Evolutionary conservation across 2,797 vertebrate species (phyloP), one percentile per base, ranked within the genome.

Genomic region (Florisuga fusca): DNA sequence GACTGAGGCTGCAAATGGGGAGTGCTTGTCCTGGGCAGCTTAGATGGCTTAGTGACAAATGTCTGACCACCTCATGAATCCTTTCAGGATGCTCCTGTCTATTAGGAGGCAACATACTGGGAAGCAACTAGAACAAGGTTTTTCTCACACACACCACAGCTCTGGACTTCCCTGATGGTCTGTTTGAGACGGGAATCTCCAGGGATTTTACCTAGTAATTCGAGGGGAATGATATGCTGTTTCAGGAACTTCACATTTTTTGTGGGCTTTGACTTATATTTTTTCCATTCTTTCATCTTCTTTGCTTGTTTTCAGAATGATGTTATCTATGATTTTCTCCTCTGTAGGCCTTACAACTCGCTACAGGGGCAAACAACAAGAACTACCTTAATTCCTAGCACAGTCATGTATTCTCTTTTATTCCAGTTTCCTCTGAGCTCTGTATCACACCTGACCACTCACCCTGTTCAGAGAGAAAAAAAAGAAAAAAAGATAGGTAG

Each of bases 381-480:
- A 25, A 21, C 21, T 19, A 36, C 31, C 21, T 78, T 81, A 87
- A 93, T 93, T 84, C 66, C 34, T 66, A 69, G 20, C 41, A 17
- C 15, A 31, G 58, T 94, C 17, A 38, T 38, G 9, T 76, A 69
- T 81, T 88, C 69, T 86, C 64, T 87, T 92, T 92, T 74, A 68
- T 91, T 81, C 48, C 83, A 78, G 38, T 21, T 73, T 84, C n/a
- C 79, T 73, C 69, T 81, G 80, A 78, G 79, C 62, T 94, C 79
- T 66, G 76, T 62, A 29, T 69, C 62, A 58, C 73, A 93, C 85
- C 91, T 91, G 94, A 93, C 83, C 93, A 78, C 51, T 94, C 66
- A 33, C 27, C n/a, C 58, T 66, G 36, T 25, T 78, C 84, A 76
- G 71, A 96, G 54, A 85, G n/a, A 78, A 61, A 87, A 96, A 64